Evolutionary conservation across 30 jellyfish, hydroid and myxozoan genomes (phyloP), one percentile per base, ranked within the genome.

Genomic region (Morbakka virulenta): DNA sequence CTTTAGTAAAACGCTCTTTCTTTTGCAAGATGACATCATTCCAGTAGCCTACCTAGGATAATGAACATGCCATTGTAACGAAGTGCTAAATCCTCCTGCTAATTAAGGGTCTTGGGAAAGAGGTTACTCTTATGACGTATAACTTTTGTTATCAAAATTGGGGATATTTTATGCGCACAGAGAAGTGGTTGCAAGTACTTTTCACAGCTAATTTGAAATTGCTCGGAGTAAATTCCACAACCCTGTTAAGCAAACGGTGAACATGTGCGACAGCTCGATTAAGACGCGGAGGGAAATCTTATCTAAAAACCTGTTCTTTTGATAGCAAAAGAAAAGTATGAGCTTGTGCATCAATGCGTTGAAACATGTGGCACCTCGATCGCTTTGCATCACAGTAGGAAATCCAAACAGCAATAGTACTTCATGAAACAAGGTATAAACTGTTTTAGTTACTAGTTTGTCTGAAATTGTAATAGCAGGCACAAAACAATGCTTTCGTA

Each of bases 381-480:
- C 80, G 33, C 80, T 71, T 34, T 71, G 83, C 2, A 34, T 2
- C 4, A 71, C 83, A 2, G 78, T 1, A 9, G 83, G 78, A 25
- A 71, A 71, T 13, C 12, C 83, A 24, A 33, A 71, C 25, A 2
- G 83, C 26, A 71, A 25, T 13, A 35, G 29, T 2, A 71, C 80
- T 3, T 71, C 53, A 35, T 71, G 35, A 24, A 71, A 2, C 1
- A 71, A 47, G 29, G 83, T 75, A 22, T 23, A 2, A 17, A 75
- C 83, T 35, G 83, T 41, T 11, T 77, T 51, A 9, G 87, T 61
- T 21, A 77, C 87, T 9, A 49, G 52, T 35, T 75, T 52, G 52
- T 75, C 74, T 4, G 23, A 52, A 9, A 35, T 73, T n/a, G 77
- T 9, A 64, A 64, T 20, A 28, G 65, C 77, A 9, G 51, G 62